Conservation (phyloP, 2,888 invertebrate species). For the Pollenia angustigena region DNA sequence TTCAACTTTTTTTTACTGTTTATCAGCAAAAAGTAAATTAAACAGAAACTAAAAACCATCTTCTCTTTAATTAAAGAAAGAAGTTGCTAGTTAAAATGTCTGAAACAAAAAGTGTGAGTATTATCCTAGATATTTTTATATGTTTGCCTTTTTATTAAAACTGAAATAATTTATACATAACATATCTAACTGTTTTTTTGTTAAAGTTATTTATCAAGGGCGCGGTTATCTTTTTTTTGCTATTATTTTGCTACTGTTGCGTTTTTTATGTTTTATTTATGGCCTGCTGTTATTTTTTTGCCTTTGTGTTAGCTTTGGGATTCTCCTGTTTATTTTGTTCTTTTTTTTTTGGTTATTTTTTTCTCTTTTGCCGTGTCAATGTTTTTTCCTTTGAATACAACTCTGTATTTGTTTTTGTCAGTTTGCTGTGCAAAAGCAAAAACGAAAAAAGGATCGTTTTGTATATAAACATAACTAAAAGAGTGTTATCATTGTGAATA, state of each 20-base stretch:
- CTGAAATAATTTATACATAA: constrained; percentile 10
- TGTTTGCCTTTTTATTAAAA: background rate
- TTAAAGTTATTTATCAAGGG: constrained; percentile 65
- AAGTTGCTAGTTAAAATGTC: constrained; percentile 76
- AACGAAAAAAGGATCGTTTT: constrained; percentile 44
- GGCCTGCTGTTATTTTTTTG: constrained; percentile 40
- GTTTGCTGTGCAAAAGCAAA: constrained; percentile 4
- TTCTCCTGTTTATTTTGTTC: constrained; percentile 62
- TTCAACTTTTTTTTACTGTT: constrained; percentile 27
- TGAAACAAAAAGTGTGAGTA: constrained; percentile 82
- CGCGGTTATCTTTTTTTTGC: constrained; percentile 66
- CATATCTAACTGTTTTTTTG: background rate
- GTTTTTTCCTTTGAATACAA: constrained; percentile 62
- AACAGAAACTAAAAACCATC: background rate
- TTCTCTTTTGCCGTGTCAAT: constrained; percentile 17
- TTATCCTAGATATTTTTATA: constrained; percentile 14
- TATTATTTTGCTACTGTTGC: constrained; percentile 63
- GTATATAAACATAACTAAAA: constrained; percentile 16
- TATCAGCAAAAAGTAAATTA: constrained; percentile 36
- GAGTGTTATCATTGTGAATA: constrained; percentile 18
- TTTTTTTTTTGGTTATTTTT: constrained; percentile 52
- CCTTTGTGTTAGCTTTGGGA: constrained; percentile 46
- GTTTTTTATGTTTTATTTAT: constrained; percentile 49
- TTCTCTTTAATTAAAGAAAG: background rate
- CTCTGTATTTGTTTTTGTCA: constrained; percentile 54